phyloP scores from a whole-genome alignment of 2,888 invertebrate species.

The Amiota minor region DNA sequence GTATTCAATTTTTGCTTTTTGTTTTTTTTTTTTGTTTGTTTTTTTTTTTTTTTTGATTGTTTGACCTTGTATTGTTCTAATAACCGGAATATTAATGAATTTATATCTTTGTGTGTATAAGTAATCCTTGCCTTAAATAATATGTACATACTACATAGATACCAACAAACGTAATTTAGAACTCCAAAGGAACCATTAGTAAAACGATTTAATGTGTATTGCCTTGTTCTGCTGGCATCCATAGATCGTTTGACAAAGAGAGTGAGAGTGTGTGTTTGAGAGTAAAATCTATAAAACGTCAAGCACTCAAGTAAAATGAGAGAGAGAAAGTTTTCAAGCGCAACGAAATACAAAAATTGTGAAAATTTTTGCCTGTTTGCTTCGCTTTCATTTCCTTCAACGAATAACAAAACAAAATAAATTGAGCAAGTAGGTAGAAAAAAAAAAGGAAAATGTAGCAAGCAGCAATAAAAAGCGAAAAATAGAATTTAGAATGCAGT shows the following conservation, averaged over 20 bases:
- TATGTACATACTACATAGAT: too few species aligned
- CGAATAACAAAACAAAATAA: too few species aligned
- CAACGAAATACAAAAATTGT: slow-evolving; percentile 34
- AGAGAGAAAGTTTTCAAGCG: slow-evolving; percentile 12
- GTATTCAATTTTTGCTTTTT: too few species aligned
- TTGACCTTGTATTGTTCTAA: too few species aligned
- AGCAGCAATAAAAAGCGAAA: slow-evolving; percentile 56
- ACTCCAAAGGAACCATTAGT: not conserved
- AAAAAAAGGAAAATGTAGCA: slow-evolving; percentile 44
- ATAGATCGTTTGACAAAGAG: not conserved
- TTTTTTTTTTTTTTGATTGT: too few species aligned
- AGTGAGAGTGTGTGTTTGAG: slow-evolving; percentile 51
- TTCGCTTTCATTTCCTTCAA: not conserved
- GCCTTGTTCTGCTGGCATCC: too few species aligned
- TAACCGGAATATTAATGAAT: too few species aligned
- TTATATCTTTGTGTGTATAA: too few species aligned
- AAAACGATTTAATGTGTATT: not conserved
- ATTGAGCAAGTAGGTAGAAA: slow-evolving; percentile 49
- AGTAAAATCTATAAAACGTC: slow-evolving; percentile 41
- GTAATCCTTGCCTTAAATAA: too few species aligned
- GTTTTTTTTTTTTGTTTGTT: too few species aligned
- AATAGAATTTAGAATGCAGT: too few species aligned
- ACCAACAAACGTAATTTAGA: not conserved
- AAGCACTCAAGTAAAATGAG: slow-evolving; percentile 31
- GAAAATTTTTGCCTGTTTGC: slow-evolving; percentile 7